These are phyloP conservation scores for Meandrusa payeni DNA, from an alignment of 2,888 invertebrate species.

Conservation along the genomic window DNA sequence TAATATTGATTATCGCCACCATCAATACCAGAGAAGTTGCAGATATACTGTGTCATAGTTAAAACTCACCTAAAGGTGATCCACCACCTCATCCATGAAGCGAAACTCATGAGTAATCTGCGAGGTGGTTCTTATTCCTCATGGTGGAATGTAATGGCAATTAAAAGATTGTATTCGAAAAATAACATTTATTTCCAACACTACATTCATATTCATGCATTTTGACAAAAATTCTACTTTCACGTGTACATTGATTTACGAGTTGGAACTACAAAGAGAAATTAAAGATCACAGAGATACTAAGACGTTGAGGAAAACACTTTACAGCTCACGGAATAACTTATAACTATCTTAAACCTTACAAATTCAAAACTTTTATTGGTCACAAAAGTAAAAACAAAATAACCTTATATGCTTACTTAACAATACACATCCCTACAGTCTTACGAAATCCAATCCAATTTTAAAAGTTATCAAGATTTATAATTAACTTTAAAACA, in stretches of 20 bases:
- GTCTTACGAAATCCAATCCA: constrained; percentile 55
- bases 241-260: constrained; percentile 59
- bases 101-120: too few relatives aligned
- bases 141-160: background rate
- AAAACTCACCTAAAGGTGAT: too few relatives aligned
- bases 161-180: constrained; percentile 45
- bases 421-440: constrained; percentile 56
- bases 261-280: constrained; percentile 68
- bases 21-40: too few relatives aligned
- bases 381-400: constrained; percentile 75
- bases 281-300: constrained; percentile 74
- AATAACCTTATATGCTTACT: constrained; percentile 54
- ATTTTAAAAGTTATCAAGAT: constrained; percentile 16
- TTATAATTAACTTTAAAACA: constrained; percentile 11
- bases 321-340: constrained; percentile 64
- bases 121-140: too few relatives aligned
- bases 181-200: constrained; percentile 77
- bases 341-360: constrained; percentile 65
- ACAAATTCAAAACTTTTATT: constrained; percentile 65
- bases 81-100: too few relatives aligned
- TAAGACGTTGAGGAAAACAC: constrained; percentile 67
- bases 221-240: constrained; percentile 67
- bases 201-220: constrained; percentile 74
- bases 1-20: too few relatives aligned
- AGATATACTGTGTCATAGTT: too few relatives aligned